These are phyloP conservation scores for Atrina japonica DNA, from an alignment of 2,888 invertebrate species.

Conservation along the genomic window DNA sequence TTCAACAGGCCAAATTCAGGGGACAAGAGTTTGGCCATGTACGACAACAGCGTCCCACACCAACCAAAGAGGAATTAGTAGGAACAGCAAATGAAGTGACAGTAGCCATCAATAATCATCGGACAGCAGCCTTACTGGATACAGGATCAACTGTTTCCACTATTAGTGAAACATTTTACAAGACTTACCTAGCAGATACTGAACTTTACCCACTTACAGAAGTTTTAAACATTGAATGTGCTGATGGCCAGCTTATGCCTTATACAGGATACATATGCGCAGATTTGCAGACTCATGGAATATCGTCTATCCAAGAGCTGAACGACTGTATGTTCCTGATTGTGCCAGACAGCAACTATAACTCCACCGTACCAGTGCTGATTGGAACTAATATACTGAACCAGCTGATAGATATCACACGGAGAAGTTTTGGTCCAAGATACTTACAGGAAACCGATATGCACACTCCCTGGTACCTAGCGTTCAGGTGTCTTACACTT, in stretches of 20 bases:
- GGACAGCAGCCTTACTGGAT: constrained; percentile 11
- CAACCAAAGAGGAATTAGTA: not conserved
- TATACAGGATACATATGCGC: constrained; percentile 24
- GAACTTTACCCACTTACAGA: constrained; percentile 1
- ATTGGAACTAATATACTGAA: constrained; percentile 20
- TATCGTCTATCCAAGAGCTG: not conserved
- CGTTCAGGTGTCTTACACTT: constrained; percentile 17
- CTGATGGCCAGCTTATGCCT: constrained; percentile 27
- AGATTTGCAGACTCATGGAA: not conserved
- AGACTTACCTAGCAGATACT: not conserved
- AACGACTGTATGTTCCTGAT: constrained; percentile 24
- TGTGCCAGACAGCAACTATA: constrained; percentile 3
- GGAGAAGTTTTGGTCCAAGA: constrained; percentile 7
- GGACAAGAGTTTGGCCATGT: not conserved
- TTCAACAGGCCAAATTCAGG: not conserved
- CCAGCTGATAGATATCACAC: not conserved
- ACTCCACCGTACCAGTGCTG: constrained; percentile 13
- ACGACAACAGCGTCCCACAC: not conserved
- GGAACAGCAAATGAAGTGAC: constrained; percentile 11
- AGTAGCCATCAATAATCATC: not conserved
- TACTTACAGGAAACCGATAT: constrained; percentile 19
- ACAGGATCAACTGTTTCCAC: constrained; percentile 29
- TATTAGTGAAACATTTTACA: constrained; percentile 14
- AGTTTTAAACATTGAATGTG: constrained; percentile 30
- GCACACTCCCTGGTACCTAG: constrained; percentile 31